Conservation (phyloP, 1,140 invertebrate genomes). For the Magallana gigas region DNA sequence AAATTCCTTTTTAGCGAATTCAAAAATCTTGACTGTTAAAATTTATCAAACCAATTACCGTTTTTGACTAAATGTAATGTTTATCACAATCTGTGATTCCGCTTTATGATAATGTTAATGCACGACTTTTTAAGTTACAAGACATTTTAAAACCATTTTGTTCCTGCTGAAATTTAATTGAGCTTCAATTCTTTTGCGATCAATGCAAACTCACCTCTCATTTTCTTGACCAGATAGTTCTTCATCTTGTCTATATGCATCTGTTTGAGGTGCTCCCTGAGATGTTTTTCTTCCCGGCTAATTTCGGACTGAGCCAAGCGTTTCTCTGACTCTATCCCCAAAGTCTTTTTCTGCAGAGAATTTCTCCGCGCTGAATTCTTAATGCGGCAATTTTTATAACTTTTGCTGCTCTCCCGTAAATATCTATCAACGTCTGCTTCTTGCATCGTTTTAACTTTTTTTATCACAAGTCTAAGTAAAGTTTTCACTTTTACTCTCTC, state of each 20-base stretch:
- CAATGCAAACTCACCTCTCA: slow-evolving; percentile 60
- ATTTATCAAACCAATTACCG: neutral
- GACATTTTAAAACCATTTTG: too few species aligned
- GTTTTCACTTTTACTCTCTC: neutral
- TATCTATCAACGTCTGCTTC: slow-evolving; percentile 61
- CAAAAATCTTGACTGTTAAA: too few species aligned
- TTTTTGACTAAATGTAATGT: too few species aligned
- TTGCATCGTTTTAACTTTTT: slow-evolving; percentile 49
- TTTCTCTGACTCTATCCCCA: slow-evolving; percentile 64
- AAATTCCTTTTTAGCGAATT: too few species aligned
- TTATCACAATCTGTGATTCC: too few species aligned
- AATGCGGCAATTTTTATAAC: slow-evolving; percentile 65
- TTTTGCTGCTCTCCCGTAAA: slow-evolving; percentile 66
- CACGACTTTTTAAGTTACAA: too few species aligned
- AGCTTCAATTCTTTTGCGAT: neutral
- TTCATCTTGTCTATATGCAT: slow-evolving; percentile 69
- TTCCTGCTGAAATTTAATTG: too few species aligned
- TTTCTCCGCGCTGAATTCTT: slow-evolving; percentile 67
- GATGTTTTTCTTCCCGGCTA: slow-evolving; percentile 65
- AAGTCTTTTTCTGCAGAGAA: slow-evolving; percentile 67
- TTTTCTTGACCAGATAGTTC: slow-evolving; percentile 45
- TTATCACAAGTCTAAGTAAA: neutral
- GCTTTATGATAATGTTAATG: too few species aligned
- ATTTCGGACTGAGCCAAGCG: slow-evolving; percentile 58
- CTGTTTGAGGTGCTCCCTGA: slow-evolving; percentile 63